phyloP scores from a whole-genome alignment of 1,140 invertebrate genomes.

The Aradophagus sp. region DNA sequence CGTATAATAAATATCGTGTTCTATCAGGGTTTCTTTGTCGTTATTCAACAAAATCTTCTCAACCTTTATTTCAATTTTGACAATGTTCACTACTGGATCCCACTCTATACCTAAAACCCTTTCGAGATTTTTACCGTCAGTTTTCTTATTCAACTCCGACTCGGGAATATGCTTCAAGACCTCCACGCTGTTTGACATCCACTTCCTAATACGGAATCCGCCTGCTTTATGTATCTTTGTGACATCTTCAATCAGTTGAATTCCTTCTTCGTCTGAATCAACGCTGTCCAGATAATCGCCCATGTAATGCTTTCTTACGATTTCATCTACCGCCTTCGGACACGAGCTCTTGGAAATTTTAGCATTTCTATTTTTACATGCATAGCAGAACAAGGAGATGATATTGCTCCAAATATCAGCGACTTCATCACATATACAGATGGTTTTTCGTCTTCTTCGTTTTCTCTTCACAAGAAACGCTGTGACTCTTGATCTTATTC shows the following conservation, averaged over 20 bases:
- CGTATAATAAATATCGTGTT: too few relatives aligned
- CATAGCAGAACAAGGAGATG: slow-evolving; percentile 58
- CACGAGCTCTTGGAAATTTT: slow-evolving; percentile 21
- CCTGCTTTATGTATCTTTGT: slow-evolving; percentile 14
- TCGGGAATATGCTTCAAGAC: not conserved
- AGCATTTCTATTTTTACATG: not conserved
- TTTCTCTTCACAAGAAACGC: slow-evolving; percentile 62
- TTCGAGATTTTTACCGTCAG: slow-evolving; percentile 1
- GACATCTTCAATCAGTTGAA: slow-evolving; percentile 2
- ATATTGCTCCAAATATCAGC: slow-evolving; percentile 63
- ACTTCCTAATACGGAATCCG: slow-evolving; percentile 25
- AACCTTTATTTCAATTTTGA: slow-evolving; percentile 8
- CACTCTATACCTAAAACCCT: slow-evolving; percentile 25
- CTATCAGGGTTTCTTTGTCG: too few relatives aligned
- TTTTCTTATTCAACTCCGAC: not conserved
- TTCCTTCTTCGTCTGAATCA: slow-evolving; percentile 14
- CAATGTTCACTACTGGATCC: slow-evolving; percentile 12
- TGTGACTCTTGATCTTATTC: slow-evolving; percentile 53
- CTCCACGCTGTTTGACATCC: slow-evolving; percentile 22
- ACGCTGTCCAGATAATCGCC: slow-evolving; percentile 60
- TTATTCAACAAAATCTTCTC: too few relatives aligned
- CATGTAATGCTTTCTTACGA: slow-evolving; percentile 61
- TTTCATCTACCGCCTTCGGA: slow-evolving; percentile 52
- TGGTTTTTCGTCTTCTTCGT: slow-evolving; percentile 50
- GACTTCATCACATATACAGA: slow-evolving; percentile 62